These are phyloP conservation scores for Pelmatolapia mariae DNA, from an alignment of 2,113 vertebrate species.

Conservation along the genomic window DNA sequence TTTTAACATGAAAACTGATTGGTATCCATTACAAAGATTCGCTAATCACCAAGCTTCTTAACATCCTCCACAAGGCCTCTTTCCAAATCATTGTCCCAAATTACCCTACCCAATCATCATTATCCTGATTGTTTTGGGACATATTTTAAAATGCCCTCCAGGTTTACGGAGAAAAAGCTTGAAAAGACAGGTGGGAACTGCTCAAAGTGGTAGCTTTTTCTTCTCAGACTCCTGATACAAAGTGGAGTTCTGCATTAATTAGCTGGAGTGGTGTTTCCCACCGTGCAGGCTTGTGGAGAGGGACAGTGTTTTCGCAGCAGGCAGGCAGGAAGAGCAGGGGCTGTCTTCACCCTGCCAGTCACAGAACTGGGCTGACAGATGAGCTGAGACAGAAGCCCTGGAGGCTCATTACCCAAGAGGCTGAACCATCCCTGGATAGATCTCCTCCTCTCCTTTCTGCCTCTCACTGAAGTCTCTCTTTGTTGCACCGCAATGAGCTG, in stretches of 20 bases:
- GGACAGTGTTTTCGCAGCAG: conserved; percentile 6
- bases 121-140: not conserved
- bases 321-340: not conserved
- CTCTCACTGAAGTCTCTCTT: not conserved
- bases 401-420: conserved; percentile 41
- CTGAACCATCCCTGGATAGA: not conserved
- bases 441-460: not conserved
- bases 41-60: not conserved
- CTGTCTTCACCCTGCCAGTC: conserved; percentile 26
- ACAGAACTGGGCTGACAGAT: conserved; percentile 23
- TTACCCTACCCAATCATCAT: not conserved
- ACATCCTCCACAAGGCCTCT: not conserved
- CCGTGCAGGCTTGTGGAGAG: not conserved
- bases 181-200: not conserved
- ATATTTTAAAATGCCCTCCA: not conserved
- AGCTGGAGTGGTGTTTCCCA: not conserved
- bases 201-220: not conserved
- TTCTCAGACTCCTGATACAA: not conserved
- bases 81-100: not conserved
- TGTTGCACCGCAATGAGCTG: not conserved
- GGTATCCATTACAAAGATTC: not conserved
- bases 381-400: not conserved
- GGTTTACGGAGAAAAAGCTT: not conserved
- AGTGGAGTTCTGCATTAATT: conserved; percentile 33
- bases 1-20: conserved; percentile 7